Percentiles rank a stretch among this genome's conserved stretches.
Evolutionary conservation across 2,888 invertebrate species (phyloP).

Genomic region (Cordilura impudica): DNA sequence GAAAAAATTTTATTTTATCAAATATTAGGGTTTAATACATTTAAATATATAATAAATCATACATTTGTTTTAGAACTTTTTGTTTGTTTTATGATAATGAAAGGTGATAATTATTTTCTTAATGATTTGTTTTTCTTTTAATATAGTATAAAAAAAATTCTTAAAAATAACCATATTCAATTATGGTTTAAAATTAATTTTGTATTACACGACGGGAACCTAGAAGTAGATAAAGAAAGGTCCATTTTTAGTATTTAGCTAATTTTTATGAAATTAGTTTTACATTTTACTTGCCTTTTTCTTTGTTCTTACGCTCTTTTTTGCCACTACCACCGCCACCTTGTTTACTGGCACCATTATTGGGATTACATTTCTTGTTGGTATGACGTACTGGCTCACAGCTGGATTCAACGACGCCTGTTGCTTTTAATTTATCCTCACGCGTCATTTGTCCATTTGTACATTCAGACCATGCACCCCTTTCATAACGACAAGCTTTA

Average conservation of each 20-base stretch:
- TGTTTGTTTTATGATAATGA: background rate
- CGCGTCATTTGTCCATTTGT: conserved; percentile 88
- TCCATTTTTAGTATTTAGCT: conserved; percentile 20
- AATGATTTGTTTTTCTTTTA: background rate
- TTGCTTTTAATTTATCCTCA: conserved; percentile 88
- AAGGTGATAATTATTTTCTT: conserved; percentile 1
- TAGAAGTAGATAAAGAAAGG: conserved; percentile 15
- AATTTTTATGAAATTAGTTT: conserved; percentile 15
- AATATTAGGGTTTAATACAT: too few relatives aligned
- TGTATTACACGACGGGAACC: conserved; percentile 52
- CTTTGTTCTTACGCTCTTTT: conserved; percentile 77
- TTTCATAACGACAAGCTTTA: conserved; percentile 90
- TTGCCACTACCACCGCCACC: conserved; percentile 81
- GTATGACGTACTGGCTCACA: conserved; percentile 89
- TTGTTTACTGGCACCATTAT: conserved; percentile 81
- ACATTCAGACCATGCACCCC: conserved; percentile 92
- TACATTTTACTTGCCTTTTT: conserved; percentile 78
- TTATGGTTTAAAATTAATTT: conserved; percentile 21
- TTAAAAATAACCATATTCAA: conserved; percentile 16
- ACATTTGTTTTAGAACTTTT: background rate
- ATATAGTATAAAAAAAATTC: background rate
- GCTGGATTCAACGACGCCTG: conserved; percentile 77
- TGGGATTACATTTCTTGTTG: conserved; percentile 90
- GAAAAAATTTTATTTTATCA: too few relatives aligned
- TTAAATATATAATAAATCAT: background rate